These are phyloP conservation scores for Varanus komodoensis DNA, from an alignment of 2,113 vertebrate species.

Conservation along the genomic window DNA sequence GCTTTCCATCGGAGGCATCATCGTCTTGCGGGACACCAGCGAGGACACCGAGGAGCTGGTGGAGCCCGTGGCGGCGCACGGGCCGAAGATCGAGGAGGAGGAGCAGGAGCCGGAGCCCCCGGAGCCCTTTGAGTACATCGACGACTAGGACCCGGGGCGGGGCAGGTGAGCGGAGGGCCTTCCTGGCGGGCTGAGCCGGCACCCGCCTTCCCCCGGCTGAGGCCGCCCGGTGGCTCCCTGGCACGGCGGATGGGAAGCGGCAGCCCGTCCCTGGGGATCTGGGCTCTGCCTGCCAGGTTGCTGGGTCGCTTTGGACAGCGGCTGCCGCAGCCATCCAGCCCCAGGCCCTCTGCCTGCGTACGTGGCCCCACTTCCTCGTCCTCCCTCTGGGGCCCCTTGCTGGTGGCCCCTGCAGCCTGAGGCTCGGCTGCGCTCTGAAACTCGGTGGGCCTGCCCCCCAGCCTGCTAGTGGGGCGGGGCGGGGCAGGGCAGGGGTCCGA, in stretches of 20 bases:
- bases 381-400: too few species aligned
- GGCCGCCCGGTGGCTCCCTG: background rate
- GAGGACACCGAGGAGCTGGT: slow-evolving; percentile 96
- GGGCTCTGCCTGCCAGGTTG: too few species aligned
- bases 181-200: background rate
- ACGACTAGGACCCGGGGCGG: slow-evolving; percentile 84
- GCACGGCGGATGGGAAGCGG: background rate
- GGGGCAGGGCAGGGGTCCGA: background rate
- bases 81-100: slow-evolving; percentile 97
- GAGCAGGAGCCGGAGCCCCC: slow-evolving; percentile 97
- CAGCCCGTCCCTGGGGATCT: background rate
- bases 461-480: too few species aligned
- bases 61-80: slow-evolving; percentile 95
- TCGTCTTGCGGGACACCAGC: slow-evolving; percentile 97
- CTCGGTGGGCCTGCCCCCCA: too few species aligned
- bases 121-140: slow-evolving; percentile 97
- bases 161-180: too few species aligned
- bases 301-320: too few species aligned
- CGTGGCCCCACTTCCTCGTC: too few species aligned
- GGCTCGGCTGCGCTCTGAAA: too few species aligned
- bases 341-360: too few species aligned
- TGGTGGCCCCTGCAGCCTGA: too few species aligned
- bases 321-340: background rate
- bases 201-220: too few species aligned
- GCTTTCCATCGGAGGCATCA: slow-evolving; percentile 97